Percentiles rank a stretch among this genome's conserved stretches.
These are phyloP conservation scores for Periphyllus acericola DNA, from an alignment of 2,888 invertebrate species.

Conservation along the genomic window DNA sequence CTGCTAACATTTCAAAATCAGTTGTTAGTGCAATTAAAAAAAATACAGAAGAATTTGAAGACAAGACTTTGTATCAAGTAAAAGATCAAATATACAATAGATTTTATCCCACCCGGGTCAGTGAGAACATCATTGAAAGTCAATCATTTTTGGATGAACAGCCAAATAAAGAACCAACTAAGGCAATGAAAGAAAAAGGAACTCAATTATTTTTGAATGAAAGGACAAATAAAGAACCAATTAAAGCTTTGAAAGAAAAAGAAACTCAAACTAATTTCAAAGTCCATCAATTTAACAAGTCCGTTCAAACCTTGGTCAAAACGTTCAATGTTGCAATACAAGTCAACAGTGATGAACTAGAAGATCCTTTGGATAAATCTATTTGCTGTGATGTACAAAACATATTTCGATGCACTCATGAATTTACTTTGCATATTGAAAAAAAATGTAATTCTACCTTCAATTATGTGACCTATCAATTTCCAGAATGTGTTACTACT, in stretches of 20 bases:
- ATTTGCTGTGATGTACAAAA: conserved; percentile 46
- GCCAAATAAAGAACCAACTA: neutral
- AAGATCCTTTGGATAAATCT: conserved; percentile 24
- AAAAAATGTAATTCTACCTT: conserved; percentile 45
- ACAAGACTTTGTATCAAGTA: neutral
- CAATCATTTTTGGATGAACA: neutral
- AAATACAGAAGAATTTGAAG: neutral
- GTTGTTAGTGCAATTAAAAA: neutral
- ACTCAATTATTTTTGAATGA: conserved; percentile 1
- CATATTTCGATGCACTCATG: conserved; percentile 56
- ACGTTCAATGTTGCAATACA: conserved; percentile 28
- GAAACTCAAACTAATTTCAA: conserved; percentile 35
- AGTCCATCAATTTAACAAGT: conserved; percentile 16
- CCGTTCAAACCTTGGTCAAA: conserved; percentile 35
- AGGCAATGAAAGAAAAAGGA: conserved; percentile 27
- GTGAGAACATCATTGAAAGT: neutral
- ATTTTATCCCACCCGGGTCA: neutral
- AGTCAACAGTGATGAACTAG: conserved; percentile 45
- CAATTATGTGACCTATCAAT: conserved; percentile 50
- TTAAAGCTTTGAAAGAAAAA: conserved; percentile 18
- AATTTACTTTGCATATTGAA: conserved; percentile 51
- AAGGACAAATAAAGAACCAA: neutral
- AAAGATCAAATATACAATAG: conserved; percentile 9
- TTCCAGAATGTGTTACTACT: conserved; percentile 53
- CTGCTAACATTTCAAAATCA: neutral